These are phyloP conservation scores for Panopea generosa DNA, from an alignment of 2,888 invertebrate species.

Conservation along the genomic window DNA sequence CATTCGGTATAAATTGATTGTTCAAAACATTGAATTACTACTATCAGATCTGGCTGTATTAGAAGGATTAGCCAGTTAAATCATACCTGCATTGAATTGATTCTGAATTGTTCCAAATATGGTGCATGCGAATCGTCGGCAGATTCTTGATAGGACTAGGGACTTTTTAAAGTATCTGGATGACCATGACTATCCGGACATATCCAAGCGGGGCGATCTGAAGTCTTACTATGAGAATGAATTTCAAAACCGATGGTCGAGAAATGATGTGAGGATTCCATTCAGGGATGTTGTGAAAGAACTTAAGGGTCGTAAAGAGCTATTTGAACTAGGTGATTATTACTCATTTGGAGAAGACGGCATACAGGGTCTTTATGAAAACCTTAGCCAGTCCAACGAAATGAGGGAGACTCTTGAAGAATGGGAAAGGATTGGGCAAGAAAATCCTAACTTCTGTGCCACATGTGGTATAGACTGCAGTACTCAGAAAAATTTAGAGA, in stretches of 20 bases:
- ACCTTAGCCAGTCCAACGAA: conserved; percentile 4
- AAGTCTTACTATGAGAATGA: conserved; percentile 7
- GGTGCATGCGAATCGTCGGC: too few relatives aligned
- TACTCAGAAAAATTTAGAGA: conserved; percentile 13
- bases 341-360: conserved; percentile 24
- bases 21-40: too few relatives aligned
- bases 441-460: conserved; percentile 25
- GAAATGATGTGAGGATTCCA: background rate
- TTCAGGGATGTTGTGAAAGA: conserved; percentile 13
- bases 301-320: conserved; percentile 1
- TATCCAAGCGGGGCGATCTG: conserved; percentile 20
- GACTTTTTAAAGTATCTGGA: conserved; percentile 1
- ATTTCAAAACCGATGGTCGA: background rate
- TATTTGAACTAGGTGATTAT: conserved; percentile 31
- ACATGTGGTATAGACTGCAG: conserved; percentile 29
- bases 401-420: conserved; percentile 13
- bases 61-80: too few relatives aligned
- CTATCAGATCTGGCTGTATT: too few relatives aligned
- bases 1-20: too few relatives aligned
- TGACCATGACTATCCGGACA: conserved; percentile 9
- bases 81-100: too few relatives aligned
- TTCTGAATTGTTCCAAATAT: too few relatives aligned
- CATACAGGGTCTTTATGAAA: conserved; percentile 24
- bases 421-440: conserved; percentile 19
- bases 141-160: background rate